Evolutionary conservation across 2,113 vertebrate species (phyloP), one percentile per base, ranked within the genome.

Genomic region (Lipophrys pholis): DNA sequence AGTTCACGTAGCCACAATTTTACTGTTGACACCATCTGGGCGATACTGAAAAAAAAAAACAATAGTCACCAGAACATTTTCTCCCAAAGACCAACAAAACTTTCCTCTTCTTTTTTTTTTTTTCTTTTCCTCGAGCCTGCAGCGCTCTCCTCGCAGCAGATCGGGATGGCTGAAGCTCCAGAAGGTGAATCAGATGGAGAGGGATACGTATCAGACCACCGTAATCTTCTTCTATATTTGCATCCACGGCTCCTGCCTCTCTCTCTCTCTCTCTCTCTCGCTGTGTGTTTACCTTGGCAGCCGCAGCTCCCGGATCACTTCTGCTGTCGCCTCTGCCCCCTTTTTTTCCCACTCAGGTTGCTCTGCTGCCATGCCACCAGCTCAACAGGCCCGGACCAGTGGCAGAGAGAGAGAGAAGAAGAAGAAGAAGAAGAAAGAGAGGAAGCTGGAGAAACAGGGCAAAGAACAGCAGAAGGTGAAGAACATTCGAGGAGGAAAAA

Each of bases 151-250:
- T 55, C 30, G 9, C 42, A 81, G 64, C 7, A 79, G 55, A 69
- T 78, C 8, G 7, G 64, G 48, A 60, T 38, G 58, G 68, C 64
- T 56, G 54, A 78, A 42, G 61, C 77, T 83, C 67, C 63, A 40
- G 73, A 81, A 79, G 62, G 62, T 55, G 63, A 70, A 56, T 73
- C 82, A 81, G 55, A 80, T 68, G 61, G 82, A 54, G 57, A 52
- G 46, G 49, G 64, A 87, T 67, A 49, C 35, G 3, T 69, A 79
- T 82, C 78, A 82, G 62, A 73, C 53, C 69, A 68, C 51, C 3
- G 2, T 81, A 81, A 80, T 78, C 68, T 81, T 81, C 21, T 77
- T 76, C 57, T 85, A 68, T 87, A 78, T 88, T 84, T 78, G 61
- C 76, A 73, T 64, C 72, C 50, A 14, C 35, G 8, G 54, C 59